phyloP scores from a whole-genome alignment of 2,113 vertebrate genomes.

The Recurvirostra avosetta region DNA sequence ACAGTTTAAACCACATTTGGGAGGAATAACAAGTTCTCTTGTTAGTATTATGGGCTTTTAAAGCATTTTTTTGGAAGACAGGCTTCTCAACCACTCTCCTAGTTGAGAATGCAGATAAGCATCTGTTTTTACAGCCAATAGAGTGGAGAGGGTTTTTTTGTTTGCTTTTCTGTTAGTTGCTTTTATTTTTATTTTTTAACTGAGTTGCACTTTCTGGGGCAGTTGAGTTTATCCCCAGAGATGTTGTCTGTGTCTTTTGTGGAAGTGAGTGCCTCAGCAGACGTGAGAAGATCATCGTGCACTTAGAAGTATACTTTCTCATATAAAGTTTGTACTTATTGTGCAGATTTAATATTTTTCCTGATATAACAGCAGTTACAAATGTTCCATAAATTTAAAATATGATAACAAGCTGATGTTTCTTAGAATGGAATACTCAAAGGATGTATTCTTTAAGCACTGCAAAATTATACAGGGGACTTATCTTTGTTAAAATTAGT shows the following conservation, averaged over 20 bases:
- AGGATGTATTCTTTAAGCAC: constrained; percentile 69
- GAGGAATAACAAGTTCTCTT: constrained; percentile 42
- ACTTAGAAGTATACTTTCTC: constrained; percentile 56
- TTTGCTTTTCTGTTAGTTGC: constrained; percentile 29
- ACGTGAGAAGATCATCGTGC: constrained; percentile 34
- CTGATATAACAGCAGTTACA: constrained; percentile 62
- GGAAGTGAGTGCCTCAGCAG: constrained; percentile 31
- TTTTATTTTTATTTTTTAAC: constrained; percentile 35
- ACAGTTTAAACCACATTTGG: constrained; percentile 44
- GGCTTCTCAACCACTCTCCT: constrained; percentile 9
- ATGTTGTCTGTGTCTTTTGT: constrained; percentile 44
- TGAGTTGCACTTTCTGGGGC: constrained; percentile 31
- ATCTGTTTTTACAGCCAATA: constrained; percentile 30
- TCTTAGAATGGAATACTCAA: constrained; percentile 59
- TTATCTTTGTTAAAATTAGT: constrained; percentile 69
- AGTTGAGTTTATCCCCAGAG: constrained; percentile 26
- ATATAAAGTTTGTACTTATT: constrained; percentile 63
- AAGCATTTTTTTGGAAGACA: constrained; percentile 15
- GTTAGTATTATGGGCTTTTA: constrained; percentile 22
- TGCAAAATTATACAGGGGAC: constrained; percentile 64
- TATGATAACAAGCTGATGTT: constrained; percentile 55
- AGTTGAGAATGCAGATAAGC: constrained; percentile 17
- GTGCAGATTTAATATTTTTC: constrained; percentile 69
- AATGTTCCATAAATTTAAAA: constrained; percentile 72
- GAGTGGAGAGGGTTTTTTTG: neutral